Conservation (phyloP, 2,797 vertebrate genomes). For the Anomalospiza imberbis region DNA sequence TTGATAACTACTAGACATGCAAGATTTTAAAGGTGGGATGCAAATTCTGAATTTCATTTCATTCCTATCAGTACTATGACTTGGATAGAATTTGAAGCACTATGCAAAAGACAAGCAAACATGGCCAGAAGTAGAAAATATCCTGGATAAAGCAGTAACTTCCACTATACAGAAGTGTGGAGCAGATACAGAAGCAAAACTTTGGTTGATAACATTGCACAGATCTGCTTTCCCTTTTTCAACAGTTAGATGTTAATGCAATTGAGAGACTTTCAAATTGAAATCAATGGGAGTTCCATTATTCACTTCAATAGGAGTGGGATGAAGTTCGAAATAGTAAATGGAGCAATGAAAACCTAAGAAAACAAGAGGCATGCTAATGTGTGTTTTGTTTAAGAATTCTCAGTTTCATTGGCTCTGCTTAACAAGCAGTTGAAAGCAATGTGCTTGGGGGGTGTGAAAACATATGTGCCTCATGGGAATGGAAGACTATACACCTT, state of each 20-base stretch:
- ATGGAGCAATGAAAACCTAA: constrained; percentile 39
- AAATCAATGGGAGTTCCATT: constrained; percentile 51
- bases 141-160: background rate
- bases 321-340: constrained; percentile 34
- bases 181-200: background rate
- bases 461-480: background rate
- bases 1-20: background rate
- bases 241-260: background rate
- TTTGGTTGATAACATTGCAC: background rate
- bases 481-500: background rate
- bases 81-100: background rate
- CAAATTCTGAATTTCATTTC: background rate
- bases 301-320: constrained; percentile 19
- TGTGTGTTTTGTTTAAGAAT: constrained; percentile 39
- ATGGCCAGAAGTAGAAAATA: background rate
- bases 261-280: constrained; percentile 20
- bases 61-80: background rate
- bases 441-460: background rate
- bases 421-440: constrained; percentile 13
- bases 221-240: background rate
- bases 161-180: background rate
- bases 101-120: background rate
- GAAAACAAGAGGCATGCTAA: constrained; percentile 29
- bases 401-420: background rate
- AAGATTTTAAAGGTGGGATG: background rate